These are phyloP conservation scores for Neomonachus schauinslandi DNA, from an alignment of 2,113 vertebrate genomes.

Conservation along the genomic window DNA sequence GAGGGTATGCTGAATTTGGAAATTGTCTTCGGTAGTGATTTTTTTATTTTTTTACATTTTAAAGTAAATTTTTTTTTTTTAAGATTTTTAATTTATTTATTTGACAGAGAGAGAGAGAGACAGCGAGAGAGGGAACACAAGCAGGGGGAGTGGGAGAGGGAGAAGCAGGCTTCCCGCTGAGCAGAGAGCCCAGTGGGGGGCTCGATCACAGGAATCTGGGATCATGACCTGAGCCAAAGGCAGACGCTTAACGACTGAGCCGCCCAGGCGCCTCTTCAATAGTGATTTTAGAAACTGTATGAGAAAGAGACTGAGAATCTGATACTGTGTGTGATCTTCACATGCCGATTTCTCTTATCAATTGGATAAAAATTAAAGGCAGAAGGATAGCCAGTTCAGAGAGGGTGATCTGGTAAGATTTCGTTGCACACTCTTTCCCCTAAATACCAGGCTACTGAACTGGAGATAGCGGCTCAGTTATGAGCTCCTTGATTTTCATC, in stretches of 20 bases:
- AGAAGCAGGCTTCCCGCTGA: too few relatives aligned
- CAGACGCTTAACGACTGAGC: too few relatives aligned
- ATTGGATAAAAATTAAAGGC: neutral
- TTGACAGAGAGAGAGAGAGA: too few relatives aligned
- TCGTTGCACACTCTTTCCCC: neutral
- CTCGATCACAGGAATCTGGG: too few relatives aligned
- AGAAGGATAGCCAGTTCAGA: neutral
- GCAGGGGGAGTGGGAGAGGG: too few relatives aligned
- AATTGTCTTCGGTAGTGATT: neutral
- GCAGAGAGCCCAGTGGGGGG: too few relatives aligned
- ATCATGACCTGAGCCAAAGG: too few relatives aligned
- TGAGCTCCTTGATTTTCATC: neutral
- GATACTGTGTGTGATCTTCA: neutral
- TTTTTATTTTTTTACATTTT: neutral
- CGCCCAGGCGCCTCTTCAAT: too few relatives aligned
- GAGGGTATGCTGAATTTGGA: neutral
- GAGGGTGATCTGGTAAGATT: neutral
- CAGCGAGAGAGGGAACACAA: too few relatives aligned
- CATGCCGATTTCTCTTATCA: neutral
- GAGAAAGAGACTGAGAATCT: neutral
- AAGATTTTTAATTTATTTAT: too few relatives aligned
- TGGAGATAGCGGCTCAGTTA: neutral
- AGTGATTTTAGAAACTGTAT: neutral
- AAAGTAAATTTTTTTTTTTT: too few relatives aligned
- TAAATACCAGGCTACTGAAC: neutral